Evolutionary conservation across 2,797 vertebrate genomes (phyloP).

Genomic region (Sebastes hopkinsi): DNA sequence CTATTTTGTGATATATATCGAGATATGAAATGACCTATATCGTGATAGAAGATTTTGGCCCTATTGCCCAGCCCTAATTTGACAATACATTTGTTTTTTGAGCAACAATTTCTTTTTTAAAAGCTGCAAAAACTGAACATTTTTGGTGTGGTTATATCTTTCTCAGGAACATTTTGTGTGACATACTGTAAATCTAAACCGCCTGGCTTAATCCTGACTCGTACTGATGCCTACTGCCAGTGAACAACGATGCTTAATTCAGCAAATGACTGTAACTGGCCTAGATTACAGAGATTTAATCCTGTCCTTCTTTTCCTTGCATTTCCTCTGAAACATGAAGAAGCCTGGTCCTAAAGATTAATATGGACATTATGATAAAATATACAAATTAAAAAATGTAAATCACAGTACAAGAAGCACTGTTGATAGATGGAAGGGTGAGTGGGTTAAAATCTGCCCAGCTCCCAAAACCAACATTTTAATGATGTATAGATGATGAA

Average conservation of each 20-base stretch:
- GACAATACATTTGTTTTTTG: background rate
- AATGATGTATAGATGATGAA: background rate
- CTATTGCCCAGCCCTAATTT: background rate
- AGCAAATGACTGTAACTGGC: background rate
- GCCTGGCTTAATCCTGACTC: background rate
- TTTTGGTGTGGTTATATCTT: background rate
- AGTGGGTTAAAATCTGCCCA: no score
- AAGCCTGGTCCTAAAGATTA: background rate
- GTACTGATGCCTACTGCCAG: background rate
- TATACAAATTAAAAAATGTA: background rate
- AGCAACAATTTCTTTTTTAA: no score
- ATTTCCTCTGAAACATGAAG: background rate
- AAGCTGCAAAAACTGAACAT: background rate
- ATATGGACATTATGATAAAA: background rate
- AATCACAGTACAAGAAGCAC: background rate
- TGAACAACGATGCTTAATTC: background rate
- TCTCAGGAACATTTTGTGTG: background rate
- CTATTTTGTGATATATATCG: no score
- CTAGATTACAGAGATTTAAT: background rate
- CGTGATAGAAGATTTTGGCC: no score
- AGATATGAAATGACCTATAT: no score
- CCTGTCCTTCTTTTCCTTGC: background rate
- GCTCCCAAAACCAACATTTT: background rate
- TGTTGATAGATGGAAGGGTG: background rate
- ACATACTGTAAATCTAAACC: background rate